A percentile compares a stretch with the other conserved stretches of the same genome.
These are phyloP conservation scores for Sylvilagus floridanus DNA, from an alignment of 2,797 vertebrate species.

Conservation along the genomic window DNA sequence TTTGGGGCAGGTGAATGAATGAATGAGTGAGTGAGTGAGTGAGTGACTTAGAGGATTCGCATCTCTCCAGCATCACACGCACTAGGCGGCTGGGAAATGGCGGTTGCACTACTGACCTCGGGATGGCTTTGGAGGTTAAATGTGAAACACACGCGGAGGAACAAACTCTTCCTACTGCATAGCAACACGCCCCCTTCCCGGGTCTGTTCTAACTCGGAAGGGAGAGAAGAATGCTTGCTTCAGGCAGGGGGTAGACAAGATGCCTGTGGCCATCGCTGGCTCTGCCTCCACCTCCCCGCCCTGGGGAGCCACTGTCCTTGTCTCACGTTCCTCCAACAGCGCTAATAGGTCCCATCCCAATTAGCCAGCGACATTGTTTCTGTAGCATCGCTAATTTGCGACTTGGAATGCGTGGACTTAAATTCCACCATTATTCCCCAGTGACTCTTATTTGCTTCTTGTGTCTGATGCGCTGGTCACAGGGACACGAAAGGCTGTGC, in stretches of 20 bases:
- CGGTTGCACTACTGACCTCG: background rate
- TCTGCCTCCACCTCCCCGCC: background rate
- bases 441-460: slow-evolving; percentile 70
- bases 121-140: background rate
- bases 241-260: background rate
- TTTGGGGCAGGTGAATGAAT: background rate
- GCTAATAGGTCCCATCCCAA: background rate
- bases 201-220: background rate
- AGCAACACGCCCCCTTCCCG: background rate
- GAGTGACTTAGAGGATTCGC: background rate
- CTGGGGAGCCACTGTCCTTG: background rate
- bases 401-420: slow-evolving; percentile 24
- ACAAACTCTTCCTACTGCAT: background rate
- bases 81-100: background rate
- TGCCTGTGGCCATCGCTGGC: background rate
- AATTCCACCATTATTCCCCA: slow-evolving; percentile 59
- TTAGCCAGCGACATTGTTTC: background rate
- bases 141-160: background rate
- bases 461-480: slow-evolving; percentile 69
- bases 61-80: background rate
- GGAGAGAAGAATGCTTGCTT: background rate
- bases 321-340: no score
- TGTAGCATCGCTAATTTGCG: background rate
- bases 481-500: slow-evolving; percentile 12
- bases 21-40: background rate